Evolutionary conservation across 2,888 invertebrate species (phyloP), one percentile per base, ranked within the genome.

Genomic region (Mythimna lalbum): DNA sequence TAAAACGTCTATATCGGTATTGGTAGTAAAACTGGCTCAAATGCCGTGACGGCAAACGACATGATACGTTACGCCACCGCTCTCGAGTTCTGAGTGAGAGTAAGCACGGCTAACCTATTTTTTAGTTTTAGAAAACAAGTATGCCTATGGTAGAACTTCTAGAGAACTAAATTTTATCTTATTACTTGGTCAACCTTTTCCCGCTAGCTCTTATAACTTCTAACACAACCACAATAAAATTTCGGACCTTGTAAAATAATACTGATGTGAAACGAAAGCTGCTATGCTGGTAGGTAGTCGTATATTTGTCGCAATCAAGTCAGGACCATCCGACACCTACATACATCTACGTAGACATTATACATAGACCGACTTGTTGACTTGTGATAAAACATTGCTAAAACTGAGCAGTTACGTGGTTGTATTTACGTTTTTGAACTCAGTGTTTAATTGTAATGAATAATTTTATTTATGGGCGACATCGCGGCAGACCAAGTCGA

Each of bases 221-320:
- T 1, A 52, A 21, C 31, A 19, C 9, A 49, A 56, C 55, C 67
- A 71, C 82, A 90, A 91, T 90, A 90, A 90, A 90, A 89, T 90
- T 90, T 91, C 86, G 89, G 89, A 88, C 76, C 89, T 90, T 90
- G 92, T 92, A 90, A 93, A 90, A 85, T 85, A 87, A 90, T 89
- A 89, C 82, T 84, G 84, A 88, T 86, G 85, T 89, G 87, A 89
- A 90, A 86, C 86, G 90, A 91, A 90, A 89, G 90, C 87, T 87
- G 90, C 82, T 85, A 83, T 81, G 76, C 83, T 86, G 83, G 86
- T 85, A 86, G 88, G 84, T 84, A 85, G 81, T 79, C 83, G 76
- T 86, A 86, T 85, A 87, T 86, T 87, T 89, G 87, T 88, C 82
- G 85, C 82, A 84, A 87, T 86, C 84, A 82, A 88, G 72, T 81